Evolutionary conservation across 2,797 vertebrate genomes (phyloP).

Genomic region (Phoebastria nigripes): DNA sequence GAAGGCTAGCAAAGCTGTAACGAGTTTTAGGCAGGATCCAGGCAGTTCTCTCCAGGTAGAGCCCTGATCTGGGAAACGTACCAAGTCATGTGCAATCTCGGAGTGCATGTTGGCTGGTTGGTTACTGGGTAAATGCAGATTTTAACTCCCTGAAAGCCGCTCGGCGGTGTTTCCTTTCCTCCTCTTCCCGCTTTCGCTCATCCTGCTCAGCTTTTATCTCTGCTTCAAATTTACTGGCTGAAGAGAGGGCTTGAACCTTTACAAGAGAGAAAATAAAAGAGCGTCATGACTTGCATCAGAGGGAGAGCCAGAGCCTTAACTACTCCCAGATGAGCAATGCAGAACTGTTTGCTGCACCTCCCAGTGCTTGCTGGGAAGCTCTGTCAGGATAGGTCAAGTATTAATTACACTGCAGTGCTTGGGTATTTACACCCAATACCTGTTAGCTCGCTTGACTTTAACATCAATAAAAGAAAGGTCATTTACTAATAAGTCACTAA

Average conservation of each 20-base stretch:
- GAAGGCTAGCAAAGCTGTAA: slow-evolving; percentile 1
- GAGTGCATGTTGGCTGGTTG: background rate
- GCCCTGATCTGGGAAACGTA: slow-evolving; percentile 29
- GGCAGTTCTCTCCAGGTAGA: slow-evolving; percentile 20
- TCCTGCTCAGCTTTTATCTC: slow-evolving; percentile 94
- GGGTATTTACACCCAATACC: background rate
- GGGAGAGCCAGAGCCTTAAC: background rate
- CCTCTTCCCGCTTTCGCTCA: slow-evolving; percentile 84
- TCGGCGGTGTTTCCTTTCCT: slow-evolving; percentile 84
- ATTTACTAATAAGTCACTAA: background rate
- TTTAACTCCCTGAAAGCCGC: slow-evolving; percentile 92
- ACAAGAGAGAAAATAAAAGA: background rate
- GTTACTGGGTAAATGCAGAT: slow-evolving; percentile 84
- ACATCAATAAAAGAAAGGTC: background rate
- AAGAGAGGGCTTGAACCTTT: slow-evolving; percentile 87
- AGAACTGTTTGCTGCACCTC: background rate
- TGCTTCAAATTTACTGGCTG: slow-evolving; percentile 89
- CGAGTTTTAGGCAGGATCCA: slow-evolving; percentile 27
- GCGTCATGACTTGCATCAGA: background rate
- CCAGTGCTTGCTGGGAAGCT: background rate
- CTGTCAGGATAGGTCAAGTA: background rate
- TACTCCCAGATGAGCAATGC: background rate
- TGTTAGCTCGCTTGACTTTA: background rate
- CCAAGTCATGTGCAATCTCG: slow-evolving; percentile 36
- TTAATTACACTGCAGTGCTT: background rate